Percentiles rank a stretch among this genome's conserved stretches.
These are phyloP conservation scores for Phymanthus crucifer DNA, from an alignment of 92 coral and sea anemone genomes.

Conservation along the genomic window DNA sequence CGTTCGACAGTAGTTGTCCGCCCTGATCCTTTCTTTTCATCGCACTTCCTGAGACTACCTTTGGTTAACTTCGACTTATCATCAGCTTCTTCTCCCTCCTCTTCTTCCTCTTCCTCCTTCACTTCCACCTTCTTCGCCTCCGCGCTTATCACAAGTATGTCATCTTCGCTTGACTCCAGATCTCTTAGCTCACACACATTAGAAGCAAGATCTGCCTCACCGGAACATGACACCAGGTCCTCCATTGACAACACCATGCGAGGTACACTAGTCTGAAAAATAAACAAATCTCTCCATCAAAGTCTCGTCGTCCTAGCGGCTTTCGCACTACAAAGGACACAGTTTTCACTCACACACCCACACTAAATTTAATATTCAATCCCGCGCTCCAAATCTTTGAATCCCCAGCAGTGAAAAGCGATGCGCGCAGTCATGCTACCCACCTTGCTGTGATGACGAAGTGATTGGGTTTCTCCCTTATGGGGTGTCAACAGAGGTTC, in stretches of 20 bases:
- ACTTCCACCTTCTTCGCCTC: neutral
- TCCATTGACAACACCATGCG: constrained; percentile 13
- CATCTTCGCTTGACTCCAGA: neutral
- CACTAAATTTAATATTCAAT: no score
- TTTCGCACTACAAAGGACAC: no score
- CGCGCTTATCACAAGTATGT: neutral
- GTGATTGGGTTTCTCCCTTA: neutral
- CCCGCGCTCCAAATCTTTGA: no score
- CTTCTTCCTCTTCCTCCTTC: constrained; percentile 39
- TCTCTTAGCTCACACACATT: constrained; percentile 9
- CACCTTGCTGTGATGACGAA: neutral
- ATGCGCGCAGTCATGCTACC: no score
- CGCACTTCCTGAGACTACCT: neutral
- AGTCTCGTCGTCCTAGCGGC: no score
- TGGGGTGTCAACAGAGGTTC: neutral
- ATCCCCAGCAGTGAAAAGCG: no score
- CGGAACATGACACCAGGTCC: constrained; percentile 25
- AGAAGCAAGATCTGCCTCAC: constrained; percentile 28
- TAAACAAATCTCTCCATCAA: no score
- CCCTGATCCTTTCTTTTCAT: constrained; percentile 39
- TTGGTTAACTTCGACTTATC: constrained; percentile 31
- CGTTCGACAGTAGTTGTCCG: constrained; percentile 68
- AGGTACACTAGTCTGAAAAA: constrained; percentile 15
- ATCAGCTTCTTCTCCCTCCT: constrained; percentile 23
- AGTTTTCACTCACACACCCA: no score